Base-by-base conservation (phyloP, 2,797 vertebrate species). In the Anolis apletophallus region DNA sequence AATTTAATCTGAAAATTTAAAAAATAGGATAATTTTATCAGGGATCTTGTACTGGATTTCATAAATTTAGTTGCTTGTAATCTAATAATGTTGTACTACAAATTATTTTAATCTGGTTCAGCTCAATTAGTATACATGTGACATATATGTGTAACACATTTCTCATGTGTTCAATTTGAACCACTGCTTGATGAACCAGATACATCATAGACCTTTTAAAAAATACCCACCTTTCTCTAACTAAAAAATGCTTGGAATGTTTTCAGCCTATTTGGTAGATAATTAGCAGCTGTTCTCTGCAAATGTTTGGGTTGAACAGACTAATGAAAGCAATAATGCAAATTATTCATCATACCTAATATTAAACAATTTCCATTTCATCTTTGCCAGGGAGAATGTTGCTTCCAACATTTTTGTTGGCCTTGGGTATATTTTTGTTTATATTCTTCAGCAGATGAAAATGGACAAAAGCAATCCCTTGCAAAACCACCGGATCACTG, bases 241-340 rank as follows among this genome's bases (percentile, higher is more conserved):
- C 8, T 26, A 73, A 29, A 57, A 73, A n/a, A 36, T 32, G 34
- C 34, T 32, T 2, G 6, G 46, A 36, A 68, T 1, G 5, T 16
- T 76, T 84, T 55, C 61, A 11, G 13, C 3, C 13, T 68, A 9
- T 23, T 84, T 61, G 29, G 32, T 36, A 91, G n/a, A 6, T 86
- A 73, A 80, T 85, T 73, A 73, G 1, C 13, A 34, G 67, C 0
- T 85, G 68, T 89, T 83, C 85, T 80, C 64, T 88, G 26, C 76
- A 83, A 87, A 88, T 36, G 84, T 82, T 89, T 89, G 13, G 34
- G 3, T 83, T 88, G 78, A 5, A 91, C 85, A 17, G 68, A 10
- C 72, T 87, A 21, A 34, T 84, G 55, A 83, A 89, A 84, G 21
- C 0, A 91, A 34, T 77, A 61, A 72, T 21, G 61, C 0, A 0